Evolutionary conservation across 2,113 vertebrate species (phyloP).

Genomic region (Chlorodrepanis virens): DNA sequence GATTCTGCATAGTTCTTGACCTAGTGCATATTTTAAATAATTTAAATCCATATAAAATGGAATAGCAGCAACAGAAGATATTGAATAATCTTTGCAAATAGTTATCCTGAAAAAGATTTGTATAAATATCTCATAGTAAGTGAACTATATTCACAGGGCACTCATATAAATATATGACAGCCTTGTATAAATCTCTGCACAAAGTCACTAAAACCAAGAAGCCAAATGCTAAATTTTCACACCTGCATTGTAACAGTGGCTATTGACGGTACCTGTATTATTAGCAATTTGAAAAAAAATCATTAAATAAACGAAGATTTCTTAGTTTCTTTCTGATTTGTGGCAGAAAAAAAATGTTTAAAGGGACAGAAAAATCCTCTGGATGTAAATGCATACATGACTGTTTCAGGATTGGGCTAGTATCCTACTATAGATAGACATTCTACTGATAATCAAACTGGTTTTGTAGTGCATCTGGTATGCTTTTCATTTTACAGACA

Average conservation of each 20-base stretch:
- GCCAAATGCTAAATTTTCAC: not conserved
- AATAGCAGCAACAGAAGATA: not conserved
- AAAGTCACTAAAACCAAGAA: not conserved
- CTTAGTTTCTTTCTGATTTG: not conserved
- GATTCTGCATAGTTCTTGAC: constrained; percentile 3
- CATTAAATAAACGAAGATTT: not conserved
- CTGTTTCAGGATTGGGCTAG: not conserved
- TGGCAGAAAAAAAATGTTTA: not conserved
- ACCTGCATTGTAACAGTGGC: not conserved
- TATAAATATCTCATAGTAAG: not conserved
- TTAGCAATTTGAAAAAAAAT: not conserved
- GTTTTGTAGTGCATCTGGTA: not conserved
- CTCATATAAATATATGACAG: not conserved
- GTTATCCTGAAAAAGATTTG: not conserved
- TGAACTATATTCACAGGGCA: not conserved
- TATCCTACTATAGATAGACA: not conserved
- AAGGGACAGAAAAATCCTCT: not conserved
- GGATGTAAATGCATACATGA: not conserved
- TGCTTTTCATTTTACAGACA: not conserved
- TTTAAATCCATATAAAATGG: constrained; percentile 5
- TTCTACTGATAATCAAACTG: not conserved
- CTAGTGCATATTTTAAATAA: constrained; percentile 12
- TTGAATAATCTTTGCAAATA: not conserved
- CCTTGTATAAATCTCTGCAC: not conserved
- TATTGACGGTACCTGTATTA: not conserved